Evolutionary conservation across 2,888 invertebrate genomes (phyloP).

Genomic region (Dicyrtomina minuta): DNA sequence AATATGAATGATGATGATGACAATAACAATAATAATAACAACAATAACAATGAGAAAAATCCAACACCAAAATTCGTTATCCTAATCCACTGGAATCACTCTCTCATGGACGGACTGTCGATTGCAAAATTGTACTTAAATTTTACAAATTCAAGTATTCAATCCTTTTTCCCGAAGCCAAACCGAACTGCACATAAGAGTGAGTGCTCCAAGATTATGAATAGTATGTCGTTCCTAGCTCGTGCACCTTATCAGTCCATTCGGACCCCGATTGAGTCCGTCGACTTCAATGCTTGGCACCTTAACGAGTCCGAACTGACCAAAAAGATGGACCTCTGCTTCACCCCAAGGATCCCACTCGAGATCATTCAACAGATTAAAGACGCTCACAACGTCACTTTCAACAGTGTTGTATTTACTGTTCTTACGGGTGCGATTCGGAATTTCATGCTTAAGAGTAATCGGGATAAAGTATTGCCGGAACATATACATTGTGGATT

Average conservation of each 20-base stretch:
- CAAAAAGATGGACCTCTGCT: conserved; percentile 29
- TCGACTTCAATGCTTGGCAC: conserved; percentile 33
- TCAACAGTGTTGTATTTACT: conserved; percentile 32
- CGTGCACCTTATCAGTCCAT: conserved; percentile 31
- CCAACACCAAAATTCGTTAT: conserved; percentile 16
- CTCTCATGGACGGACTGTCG: conserved; percentile 28
- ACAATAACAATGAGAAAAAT: background rate
- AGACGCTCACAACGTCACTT: conserved; percentile 21
- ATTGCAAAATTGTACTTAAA: conserved; percentile 31
- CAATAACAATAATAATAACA: conserved; percentile 4
- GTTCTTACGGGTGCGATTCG: conserved; percentile 19
- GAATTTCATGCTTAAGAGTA: conserved; percentile 24
- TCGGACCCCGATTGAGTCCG: conserved; percentile 23
- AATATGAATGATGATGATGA: no score
- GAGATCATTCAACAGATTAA: conserved; percentile 19
- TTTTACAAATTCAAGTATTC: conserved; percentile 22
- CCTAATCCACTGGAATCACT: conserved; percentile 31
- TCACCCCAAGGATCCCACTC: conserved; percentile 27
- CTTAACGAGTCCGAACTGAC: conserved; percentile 23
- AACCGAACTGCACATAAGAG: background rate
- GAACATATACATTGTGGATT: conserved; percentile 26
- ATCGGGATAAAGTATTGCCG: conserved; percentile 25
- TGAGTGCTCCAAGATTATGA: conserved; percentile 15
- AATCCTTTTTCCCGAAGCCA: conserved; percentile 25
- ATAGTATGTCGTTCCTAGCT: conserved; percentile 10